Base-by-base conservation (phyloP, 2,888 invertebrate genomes). In the Drosophila fulvimacula region DNA sequence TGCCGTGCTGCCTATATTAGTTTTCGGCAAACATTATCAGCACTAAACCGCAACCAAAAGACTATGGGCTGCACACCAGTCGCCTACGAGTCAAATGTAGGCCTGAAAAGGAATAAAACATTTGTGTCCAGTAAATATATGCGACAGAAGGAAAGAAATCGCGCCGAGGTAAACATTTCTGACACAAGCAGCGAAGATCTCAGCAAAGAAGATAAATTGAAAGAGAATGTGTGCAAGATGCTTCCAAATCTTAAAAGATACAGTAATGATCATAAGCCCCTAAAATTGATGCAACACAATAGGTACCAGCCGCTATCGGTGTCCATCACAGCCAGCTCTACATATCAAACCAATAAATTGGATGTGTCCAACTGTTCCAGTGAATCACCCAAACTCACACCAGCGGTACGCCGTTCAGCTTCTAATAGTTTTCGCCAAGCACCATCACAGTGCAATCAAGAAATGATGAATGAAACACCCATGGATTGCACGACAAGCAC, bases 131-230 rank as follows among this genome's bases (percentile, higher is more conserved):
- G 9, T 0, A 65, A 65, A 56, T 64, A 56, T 39, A n/a, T 38
- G 17, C 61, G 41, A 0, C 9, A 30, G 5, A 63, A 21, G 5
- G 36, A n/a, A 6, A 32, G 1, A 13, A 13, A 39, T 10, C 17
- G 2, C 5, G 9, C 27, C 0, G 49, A 46, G 3, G 10, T 62
- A 0, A 3, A 24, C 0, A 76, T 76, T 21, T 74, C 73, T 0
- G 74, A 73, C 9, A 21, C 64, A 2, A 78, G 77, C 53, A 74
- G 65, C 46, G 70, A 70, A 21, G 79, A 70, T 19, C 24, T 59
- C 10, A 10, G 38, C n/a, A 38, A 38, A 11, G 32, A 44, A 19
- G 34, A 41, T 15, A 2, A 42, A 2, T 3, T 36, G 38, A 27
- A 62, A 9, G 67, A 68, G 34, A 52, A 68, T 10, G 68, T 65